Base-by-base conservation (phyloP, 2,888 invertebrate genomes). In the Frankliniella fusca region DNA sequence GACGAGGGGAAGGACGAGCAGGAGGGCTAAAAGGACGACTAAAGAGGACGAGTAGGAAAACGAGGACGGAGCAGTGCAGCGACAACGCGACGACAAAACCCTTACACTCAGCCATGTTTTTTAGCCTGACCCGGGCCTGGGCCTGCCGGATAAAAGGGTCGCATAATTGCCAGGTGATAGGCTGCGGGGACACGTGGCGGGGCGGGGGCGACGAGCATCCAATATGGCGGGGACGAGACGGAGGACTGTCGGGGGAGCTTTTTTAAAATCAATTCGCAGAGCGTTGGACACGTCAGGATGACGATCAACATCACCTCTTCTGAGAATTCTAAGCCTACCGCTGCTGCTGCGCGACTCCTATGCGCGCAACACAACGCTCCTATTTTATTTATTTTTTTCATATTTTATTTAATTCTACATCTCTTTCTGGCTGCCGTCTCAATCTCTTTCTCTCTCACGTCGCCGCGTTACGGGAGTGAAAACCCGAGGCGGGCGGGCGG, bases 101-200 rank as follows among this genome's bases (percentile, higher is more conserved):
- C 61, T 61, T 61, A 61, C n/a, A n/a, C n/a, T n/a, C n/a, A 38
- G 38, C 38, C 38, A 61, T 15, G 15, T 61, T 61, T 61, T 61
- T 61, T 61, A 61, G 18, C 20, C 20, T 3, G 61, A 18, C 38
- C 38, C 38, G 38, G 38, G 38, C 2, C 38, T 38, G 5, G 38
- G 38, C 3, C 38, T 38, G 15, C 61, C 15, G 15, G 61, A 38
- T 38, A n/a, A 61, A 61, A 61, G 61, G 61, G 61, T 61, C 20
- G n/a, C 54, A 54, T 61, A 61, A 61, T 61, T 61, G 61, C 61
- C 61, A 61, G 61, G 61, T 61, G 61, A 61, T 61, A 61, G 61
- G 38, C 38, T 38, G 38, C 61, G 61, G 7, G 61, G 61, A 61
- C 61, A 61, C 61, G 61, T 61, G 61, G 61, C 38, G 38, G 38